Conservation (phyloP, 1,140 invertebrate genomes). For the Listronotus bonariensis region DNA sequence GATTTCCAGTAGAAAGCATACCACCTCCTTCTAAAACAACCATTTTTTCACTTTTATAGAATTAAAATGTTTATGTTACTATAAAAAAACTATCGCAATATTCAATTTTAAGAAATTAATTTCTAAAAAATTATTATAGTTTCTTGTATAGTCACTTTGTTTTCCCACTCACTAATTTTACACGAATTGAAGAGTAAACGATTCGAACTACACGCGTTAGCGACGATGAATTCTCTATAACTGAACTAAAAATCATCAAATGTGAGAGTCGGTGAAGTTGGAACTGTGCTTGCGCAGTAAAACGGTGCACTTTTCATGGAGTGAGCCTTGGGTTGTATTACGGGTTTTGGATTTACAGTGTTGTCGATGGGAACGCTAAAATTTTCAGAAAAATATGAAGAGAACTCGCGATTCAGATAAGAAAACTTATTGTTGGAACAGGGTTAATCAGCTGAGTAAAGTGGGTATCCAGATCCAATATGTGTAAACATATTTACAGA, state of each 20-base stretch:
- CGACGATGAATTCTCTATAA: not conserved
- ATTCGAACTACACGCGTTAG: not conserved
- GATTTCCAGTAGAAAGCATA: slow-evolving; percentile 88
- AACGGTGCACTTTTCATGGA: not conserved
- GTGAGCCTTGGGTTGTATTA: not conserved
- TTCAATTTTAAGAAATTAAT: not conserved
- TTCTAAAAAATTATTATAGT: not conserved
- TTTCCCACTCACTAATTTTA: not conserved
- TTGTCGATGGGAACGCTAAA: not conserved
- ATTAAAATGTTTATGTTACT: no score
- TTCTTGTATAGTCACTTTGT: not conserved
- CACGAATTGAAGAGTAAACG: slow-evolving; percentile 12
- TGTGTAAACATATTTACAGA: no score
- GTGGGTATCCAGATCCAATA: no score
- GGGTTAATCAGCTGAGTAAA: no score
- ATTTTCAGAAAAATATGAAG: not conserved
- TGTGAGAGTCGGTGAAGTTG: slow-evolving; percentile 1
- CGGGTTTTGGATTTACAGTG: slow-evolving; percentile 2
- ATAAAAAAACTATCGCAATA: not conserved
- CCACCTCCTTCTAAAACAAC: slow-evolving; percentile 88
- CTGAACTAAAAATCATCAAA: not conserved
- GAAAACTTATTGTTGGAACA: no score
- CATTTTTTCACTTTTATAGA: slow-evolving; percentile 61
- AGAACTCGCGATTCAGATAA: no score
- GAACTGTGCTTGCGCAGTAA: not conserved